Evolutionary conservation across 1,140 invertebrate species (phyloP).

Genomic region (Phymastichus coffea): DNA sequence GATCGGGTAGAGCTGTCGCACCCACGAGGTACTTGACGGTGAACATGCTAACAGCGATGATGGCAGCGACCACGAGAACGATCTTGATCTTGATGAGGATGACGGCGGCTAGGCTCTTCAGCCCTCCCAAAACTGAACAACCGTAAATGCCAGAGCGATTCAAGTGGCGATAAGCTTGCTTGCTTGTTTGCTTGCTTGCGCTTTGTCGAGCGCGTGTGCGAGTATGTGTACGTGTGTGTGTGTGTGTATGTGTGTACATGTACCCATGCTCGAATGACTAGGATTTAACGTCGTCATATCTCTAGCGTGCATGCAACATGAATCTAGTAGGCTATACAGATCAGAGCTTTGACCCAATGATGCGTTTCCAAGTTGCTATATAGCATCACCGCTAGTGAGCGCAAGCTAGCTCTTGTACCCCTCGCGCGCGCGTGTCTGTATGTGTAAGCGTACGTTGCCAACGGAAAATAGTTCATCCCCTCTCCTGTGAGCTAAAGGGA

Average conservation of each 20-base stretch:
- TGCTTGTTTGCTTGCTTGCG: neutral
- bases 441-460: no score
- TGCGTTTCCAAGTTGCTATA: no score
- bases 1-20: neutral
- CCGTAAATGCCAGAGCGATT: no score
- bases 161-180: neutral
- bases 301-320: no score
- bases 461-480: no score
- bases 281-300: no score
- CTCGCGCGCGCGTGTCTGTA: no score
- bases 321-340: no score
- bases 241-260: neutral
- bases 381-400: no score
- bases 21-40: constrained; percentile 30
- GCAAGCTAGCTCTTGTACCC: no score
- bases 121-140: constrained; percentile 39
- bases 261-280: no score
- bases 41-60: constrained; percentile 34
- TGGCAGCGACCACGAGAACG: constrained; percentile 33
- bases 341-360: constrained; percentile 2
- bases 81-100: constrained; percentile 43
- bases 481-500: no score
- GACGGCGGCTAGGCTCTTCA: constrained; percentile 37
- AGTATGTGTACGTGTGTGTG: neutral
- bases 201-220: neutral